Evolutionary conservation across 2,113 vertebrate genomes (phyloP).

Genomic region (Corythoichthys intestinalis): DNA sequence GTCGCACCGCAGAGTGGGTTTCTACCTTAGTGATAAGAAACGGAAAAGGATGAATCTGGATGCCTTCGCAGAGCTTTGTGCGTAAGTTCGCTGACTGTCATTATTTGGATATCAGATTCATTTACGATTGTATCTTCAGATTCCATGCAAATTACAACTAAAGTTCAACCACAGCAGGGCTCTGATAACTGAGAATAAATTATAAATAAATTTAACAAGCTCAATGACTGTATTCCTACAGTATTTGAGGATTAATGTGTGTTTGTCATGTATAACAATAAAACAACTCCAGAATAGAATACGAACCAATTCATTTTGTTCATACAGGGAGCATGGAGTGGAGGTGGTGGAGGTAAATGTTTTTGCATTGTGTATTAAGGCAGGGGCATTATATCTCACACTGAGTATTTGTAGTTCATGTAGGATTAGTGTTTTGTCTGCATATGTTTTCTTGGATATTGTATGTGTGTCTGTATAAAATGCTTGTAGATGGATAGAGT

Average conservation of each 20-base stretch:
- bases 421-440: neutral
- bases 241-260: neutral
- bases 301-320: neutral
- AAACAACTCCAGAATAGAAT: neutral
- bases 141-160: neutral
- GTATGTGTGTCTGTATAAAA: neutral
- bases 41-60: slow-evolving; percentile 67
- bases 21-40: slow-evolving; percentile 73
- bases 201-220: neutral
- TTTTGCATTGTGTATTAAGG: neutral
- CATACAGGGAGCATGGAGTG: slow-evolving; percentile 62
- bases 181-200: neutral
- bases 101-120: too few species aligned
- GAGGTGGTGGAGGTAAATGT: slow-evolving; percentile 70
- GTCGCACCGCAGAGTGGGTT: slow-evolving; percentile 68
- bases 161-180: neutral
- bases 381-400: neutral
- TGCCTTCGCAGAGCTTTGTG: slow-evolving; percentile 66
- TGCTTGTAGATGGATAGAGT: neutral
- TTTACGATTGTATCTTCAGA: too few species aligned
- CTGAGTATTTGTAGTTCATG: neutral
- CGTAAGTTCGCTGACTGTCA: slow-evolving; percentile 49
- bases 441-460: neutral
- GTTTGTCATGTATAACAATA: neutral
- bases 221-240: neutral